Evolutionary conservation across 1,140 invertebrate genomes (phyloP).

Genomic region (Drosophila pectinifera): DNA sequence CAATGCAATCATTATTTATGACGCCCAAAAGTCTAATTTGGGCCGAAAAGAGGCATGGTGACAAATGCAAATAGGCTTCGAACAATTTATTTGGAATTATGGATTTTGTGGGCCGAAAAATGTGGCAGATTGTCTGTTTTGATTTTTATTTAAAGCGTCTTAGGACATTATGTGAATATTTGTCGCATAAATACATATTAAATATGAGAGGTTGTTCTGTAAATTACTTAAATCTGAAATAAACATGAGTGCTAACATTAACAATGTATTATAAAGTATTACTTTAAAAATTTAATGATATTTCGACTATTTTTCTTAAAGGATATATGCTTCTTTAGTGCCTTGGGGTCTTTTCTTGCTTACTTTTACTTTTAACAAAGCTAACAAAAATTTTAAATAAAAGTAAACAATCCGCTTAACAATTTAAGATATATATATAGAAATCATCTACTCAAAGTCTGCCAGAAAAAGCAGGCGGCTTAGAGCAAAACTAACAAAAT

Average conservation of each 20-base stretch:
- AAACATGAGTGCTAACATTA: background rate
- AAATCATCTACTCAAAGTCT: constrained; percentile 20
- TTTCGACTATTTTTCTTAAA: background rate
- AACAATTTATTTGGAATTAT: constrained; percentile 53
- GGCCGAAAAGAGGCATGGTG: background rate
- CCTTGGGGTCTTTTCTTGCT: background rate
- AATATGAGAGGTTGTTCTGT: background rate
- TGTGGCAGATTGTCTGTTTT: background rate
- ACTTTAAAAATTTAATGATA: background rate
- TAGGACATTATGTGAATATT: constrained; percentile 1
- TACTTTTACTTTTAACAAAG: background rate
- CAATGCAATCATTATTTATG: constrained; percentile 60
- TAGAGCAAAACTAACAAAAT: constrained; percentile 51
- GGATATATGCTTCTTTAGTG: background rate
- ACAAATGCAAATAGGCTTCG: constrained; percentile 36
- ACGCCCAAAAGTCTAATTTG: constrained; percentile 40
- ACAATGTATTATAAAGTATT: no score
- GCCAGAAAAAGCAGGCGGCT: constrained; percentile 46
- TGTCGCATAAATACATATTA: constrained; percentile 11
- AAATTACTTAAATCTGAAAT: constrained; percentile 12
- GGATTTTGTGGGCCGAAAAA: constrained; percentile 6
- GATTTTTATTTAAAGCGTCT: constrained; percentile 3
- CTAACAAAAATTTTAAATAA: background rate
- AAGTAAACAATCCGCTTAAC: background rate
- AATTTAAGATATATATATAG: background rate